Percentiles rank a stretch among this genome's conserved stretches.
These are phyloP conservation scores for Peromyscus aztecus DNA, from an alignment of 2,797 vertebrate species.

Conservation along the genomic window DNA sequence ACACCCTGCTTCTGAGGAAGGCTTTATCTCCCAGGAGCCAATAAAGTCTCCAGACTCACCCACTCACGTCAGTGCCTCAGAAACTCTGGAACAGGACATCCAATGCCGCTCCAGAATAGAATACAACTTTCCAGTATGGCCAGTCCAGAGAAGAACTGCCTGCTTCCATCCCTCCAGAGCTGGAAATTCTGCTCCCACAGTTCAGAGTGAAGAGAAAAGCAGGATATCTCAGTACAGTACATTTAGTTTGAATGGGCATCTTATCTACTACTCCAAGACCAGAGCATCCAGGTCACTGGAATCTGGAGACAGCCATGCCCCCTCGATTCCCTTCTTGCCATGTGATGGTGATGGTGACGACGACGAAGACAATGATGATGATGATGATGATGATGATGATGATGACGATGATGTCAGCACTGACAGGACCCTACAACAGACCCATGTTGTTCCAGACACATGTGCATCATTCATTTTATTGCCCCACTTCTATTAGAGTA, in stretches of 20 bases:
- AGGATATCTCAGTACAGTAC: neutral
- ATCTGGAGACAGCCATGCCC: neutral
- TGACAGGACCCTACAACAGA: neutral
- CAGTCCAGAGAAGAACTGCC: neutral
- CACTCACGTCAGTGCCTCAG: neutral
- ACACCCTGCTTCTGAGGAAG: neutral
- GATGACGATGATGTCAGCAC: neutral
- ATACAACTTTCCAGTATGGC: neutral
- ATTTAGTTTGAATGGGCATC: neutral
- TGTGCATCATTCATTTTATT: neutral
- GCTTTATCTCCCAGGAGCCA: neutral
- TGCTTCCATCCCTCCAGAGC: neutral
- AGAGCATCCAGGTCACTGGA: neutral
- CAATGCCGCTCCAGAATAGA: neutral
- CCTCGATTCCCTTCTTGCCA: neutral
- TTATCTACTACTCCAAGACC: neutral
- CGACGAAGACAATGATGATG: neutral
- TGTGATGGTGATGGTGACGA: neutral
- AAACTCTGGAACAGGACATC: neutral
- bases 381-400: neutral
- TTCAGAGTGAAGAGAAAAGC: neutral
- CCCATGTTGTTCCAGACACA: neutral
- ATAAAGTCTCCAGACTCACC: neutral
- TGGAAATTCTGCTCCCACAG: neutral
- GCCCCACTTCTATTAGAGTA: neutral